These are phyloP conservation scores for Mormyrus iriodes DNA, from an alignment of 2,113 vertebrate species.

Conservation along the genomic window DNA sequence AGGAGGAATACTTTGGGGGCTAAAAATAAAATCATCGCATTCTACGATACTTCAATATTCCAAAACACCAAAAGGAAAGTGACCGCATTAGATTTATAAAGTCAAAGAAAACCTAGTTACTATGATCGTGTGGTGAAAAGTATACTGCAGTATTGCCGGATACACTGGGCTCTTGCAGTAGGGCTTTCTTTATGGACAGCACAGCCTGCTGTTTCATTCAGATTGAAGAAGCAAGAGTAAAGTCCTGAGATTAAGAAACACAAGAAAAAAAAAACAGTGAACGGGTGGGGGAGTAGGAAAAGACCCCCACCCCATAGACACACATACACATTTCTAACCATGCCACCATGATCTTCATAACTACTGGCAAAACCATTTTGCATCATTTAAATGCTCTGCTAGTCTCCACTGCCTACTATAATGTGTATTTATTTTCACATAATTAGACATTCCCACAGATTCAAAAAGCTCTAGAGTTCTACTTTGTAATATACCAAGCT, in stretches of 20 bases:
- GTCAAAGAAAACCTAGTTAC: neutral
- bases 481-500: neutral
- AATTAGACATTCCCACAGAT: neutral
- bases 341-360: neutral
- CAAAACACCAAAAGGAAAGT: neutral
- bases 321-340: neutral
- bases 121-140: neutral
- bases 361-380: neutral
- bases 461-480: neutral
- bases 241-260: neutral
- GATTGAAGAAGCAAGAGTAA: neutral
- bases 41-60: neutral
- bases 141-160: neutral
- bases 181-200: neutral
- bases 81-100: neutral
- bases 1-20: neutral
- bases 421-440: neutral
- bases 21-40: neutral
- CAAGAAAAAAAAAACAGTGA: neutral
- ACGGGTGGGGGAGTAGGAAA: neutral
- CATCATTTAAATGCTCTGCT: neutral
- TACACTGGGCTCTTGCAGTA: neutral
- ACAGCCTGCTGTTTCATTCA: neutral
- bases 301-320: neutral
- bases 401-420: neutral